Evolutionary conservation across 1,140 invertebrate species (phyloP), one percentile per base, ranked within the genome.

Genomic region (Panulirus ornatus): DNA sequence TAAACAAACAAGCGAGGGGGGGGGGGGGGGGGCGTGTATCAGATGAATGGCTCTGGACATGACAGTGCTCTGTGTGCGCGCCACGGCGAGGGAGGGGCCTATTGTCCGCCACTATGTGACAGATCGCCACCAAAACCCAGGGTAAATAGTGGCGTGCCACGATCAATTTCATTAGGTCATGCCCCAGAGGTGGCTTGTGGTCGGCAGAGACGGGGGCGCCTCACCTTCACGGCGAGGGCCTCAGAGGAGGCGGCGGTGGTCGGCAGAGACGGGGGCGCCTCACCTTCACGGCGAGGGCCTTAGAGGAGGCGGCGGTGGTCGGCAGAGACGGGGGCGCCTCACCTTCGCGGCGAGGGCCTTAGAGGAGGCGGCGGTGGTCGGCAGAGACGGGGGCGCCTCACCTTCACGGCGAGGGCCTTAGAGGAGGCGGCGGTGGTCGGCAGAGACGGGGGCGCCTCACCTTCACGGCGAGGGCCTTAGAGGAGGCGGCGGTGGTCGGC

Each of bases 91-190:
- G 73, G 71, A 54, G 73, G 47, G 38, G 73, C 42, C 75, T 81
- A 79, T 88, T 88, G 85, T 88, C 54, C 76, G 38, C 75, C 63
- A 66, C 58, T 11, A 81, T 88, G 85, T 88, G 85, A 88, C 85
- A 81, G 85, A 88, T 79, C 54, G 63, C 85, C 76, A n/a, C 19
- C 40, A 27, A 54, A 54, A n/a, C 58, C 70, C 75, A 27, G 75
- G 40, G 85, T 78, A 79, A 88, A 79, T 75, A 81, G 73, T 78
- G 85, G 51, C 76, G 70, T 78, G 84, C 73, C 84, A 87, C 84
- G 71, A 87, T 87, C 73, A 79, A 87, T 87, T 88, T 88, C 85
- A 78, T 88, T 88, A 79, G 76, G 85, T 79, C 79, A 88, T 88
- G 85, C 75, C 63, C 85, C 34, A 42, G 85, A 88, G 83, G 83